Evolutionary conservation across 2,113 vertebrate species (phyloP).

Genomic region (Pseudopodoces humilis): DNA sequence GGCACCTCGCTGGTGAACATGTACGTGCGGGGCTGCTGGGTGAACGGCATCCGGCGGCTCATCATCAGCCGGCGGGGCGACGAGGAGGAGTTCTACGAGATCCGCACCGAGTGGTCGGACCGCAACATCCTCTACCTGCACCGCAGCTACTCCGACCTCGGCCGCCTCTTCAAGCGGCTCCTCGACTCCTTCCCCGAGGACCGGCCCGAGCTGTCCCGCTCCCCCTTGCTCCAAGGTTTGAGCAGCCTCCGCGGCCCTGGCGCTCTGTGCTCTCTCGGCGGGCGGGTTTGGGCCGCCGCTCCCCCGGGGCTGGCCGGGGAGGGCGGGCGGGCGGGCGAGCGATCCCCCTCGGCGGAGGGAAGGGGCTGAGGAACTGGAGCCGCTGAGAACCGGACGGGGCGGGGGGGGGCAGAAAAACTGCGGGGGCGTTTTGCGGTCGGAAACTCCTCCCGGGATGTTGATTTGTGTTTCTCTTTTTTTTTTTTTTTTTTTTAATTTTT

Average conservation of each 20-base stretch:
- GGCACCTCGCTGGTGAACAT: conserved; percentile 97
- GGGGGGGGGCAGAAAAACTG: not conserved
- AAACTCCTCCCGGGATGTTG: not conserved
- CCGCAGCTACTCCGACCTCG: conserved; percentile 90
- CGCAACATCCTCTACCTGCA: conserved; percentile 93
- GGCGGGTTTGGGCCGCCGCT: not conserved
- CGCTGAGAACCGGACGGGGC: not conserved
- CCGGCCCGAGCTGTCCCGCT: conserved; percentile 82
- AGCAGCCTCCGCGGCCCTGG: not conserved
- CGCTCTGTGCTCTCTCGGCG: not conserved
- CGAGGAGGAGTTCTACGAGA: conserved; percentile 96
- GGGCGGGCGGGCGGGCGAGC: not conserved
- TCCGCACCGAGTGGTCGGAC: conserved; percentile 96
- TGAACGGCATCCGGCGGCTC: conserved; percentile 92
- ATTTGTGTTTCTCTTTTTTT: not conserved
- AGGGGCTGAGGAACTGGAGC: not conserved
- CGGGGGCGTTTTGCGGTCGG: not conserved
- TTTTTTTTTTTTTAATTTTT: not conserved
- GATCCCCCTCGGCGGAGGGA: not conserved
- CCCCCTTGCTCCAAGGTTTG: conserved; percentile 89
- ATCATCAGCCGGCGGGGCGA: conserved; percentile 88
- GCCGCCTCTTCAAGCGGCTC: conserved; percentile 85
- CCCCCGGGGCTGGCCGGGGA: not conserved
- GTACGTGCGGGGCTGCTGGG: conserved; percentile 97
- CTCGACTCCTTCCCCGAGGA: conserved; percentile 91